Conservation (phyloP, 2,888 invertebrate species). For the Oxyteleia sp. region DNA sequence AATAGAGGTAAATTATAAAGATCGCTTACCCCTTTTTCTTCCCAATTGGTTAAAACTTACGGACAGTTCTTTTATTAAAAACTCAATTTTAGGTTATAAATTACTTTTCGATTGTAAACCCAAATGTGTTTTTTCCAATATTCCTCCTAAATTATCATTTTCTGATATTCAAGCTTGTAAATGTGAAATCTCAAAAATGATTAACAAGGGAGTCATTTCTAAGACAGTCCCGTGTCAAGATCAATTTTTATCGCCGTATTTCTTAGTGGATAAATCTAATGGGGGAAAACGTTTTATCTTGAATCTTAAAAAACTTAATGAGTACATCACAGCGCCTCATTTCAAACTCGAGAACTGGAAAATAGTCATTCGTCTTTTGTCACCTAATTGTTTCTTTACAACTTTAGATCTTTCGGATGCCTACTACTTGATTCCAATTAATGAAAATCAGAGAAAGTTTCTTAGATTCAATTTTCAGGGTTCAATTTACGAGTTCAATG, state of each 20-base stretch:
- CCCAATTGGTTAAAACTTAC: background rate
- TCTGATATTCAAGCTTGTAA: background rate
- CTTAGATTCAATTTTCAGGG: background rate
- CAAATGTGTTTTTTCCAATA: no score
- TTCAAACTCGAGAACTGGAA: slow-evolving; percentile 18
- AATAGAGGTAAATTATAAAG: background rate
- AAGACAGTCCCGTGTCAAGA: background rate
- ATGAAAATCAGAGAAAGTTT: background rate
- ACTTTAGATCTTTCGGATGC: background rate
- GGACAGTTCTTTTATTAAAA: background rate
- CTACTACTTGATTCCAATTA: background rate
- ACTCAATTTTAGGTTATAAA: no score
- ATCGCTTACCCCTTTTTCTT: background rate
- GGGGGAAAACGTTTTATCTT: background rate
- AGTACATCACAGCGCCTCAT: background rate
- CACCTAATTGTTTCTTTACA: no score
- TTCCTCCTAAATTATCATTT: no score
- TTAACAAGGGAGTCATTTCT: background rate
- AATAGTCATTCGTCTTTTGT: background rate
- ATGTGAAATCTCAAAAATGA: background rate
- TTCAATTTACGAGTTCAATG: background rate
- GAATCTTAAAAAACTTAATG: slow-evolving; percentile 3
- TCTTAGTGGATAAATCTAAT: slow-evolving; percentile 8
- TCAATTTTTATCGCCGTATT: slow-evolving; percentile 10
- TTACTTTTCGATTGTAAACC: no score